Evolutionary conservation across 1,140 invertebrate genomes (phyloP).

Genomic region (Leptestheria dahalacensis): DNA sequence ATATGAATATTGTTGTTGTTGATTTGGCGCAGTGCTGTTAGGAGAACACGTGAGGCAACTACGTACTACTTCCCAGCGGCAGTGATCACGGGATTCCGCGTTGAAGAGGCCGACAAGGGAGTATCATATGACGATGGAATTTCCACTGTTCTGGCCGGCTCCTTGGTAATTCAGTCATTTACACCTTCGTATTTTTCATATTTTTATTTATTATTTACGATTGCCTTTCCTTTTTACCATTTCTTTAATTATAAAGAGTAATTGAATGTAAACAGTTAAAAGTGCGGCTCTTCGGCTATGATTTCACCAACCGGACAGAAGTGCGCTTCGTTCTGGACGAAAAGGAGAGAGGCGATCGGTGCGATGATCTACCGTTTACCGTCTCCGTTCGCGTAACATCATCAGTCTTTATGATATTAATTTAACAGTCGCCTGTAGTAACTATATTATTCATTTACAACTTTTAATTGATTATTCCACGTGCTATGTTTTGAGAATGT

Average conservation of each 20-base stretch:
- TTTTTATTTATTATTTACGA: too few species aligned
- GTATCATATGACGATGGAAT: constrained; percentile 43
- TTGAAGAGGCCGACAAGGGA: constrained; percentile 34
- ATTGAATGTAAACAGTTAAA: constrained; percentile 26
- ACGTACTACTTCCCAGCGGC: constrained; percentile 36
- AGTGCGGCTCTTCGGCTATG: constrained; percentile 56
- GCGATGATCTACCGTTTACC: constrained; percentile 24
- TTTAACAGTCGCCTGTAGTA: too few species aligned
- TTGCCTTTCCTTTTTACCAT: too few species aligned
- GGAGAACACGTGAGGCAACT: background rate
- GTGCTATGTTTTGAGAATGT: too few species aligned
- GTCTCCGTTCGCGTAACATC: constrained; percentile 7
- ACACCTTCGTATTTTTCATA: too few species aligned
- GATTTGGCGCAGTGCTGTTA: too few species aligned
- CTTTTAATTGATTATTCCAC: too few species aligned
- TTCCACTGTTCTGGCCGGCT: constrained; percentile 44
- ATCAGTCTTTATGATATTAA: too few species aligned
- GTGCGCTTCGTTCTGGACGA: constrained; percentile 50
- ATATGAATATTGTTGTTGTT: too few species aligned
- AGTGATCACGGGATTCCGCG: constrained; percentile 21
- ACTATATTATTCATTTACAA: too few species aligned
- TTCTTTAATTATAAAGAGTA: too few species aligned
- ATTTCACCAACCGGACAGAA: constrained; percentile 44
- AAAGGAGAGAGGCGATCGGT: constrained; percentile 32
- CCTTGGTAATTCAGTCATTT: constrained; percentile 19